Percentiles rank a stretch among this genome's conserved stretches.
These are phyloP conservation scores for Ectobius pallidus DNA, from an alignment of 2,888 invertebrate genomes.

Conservation along the genomic window DNA sequence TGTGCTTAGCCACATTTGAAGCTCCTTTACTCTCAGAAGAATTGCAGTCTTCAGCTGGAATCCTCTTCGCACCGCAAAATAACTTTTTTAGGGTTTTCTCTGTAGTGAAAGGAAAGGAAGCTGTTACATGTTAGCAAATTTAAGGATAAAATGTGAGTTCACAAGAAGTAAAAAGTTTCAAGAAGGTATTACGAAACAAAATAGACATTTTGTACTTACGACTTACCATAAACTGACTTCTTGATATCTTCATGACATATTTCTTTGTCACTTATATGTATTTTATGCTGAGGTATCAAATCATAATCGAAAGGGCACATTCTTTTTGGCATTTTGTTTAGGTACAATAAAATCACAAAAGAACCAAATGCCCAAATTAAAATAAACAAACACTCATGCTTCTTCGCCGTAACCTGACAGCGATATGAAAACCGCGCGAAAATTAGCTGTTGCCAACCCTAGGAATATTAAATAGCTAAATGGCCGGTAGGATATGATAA, in stretches of 20 bases:
- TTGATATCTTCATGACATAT: not conserved
- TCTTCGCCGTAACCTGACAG: too few species aligned
- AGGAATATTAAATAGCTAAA: too few species aligned
- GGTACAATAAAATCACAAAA: too few species aligned
- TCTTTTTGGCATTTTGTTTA: conserved; percentile 2
- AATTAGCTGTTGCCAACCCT: too few species aligned
- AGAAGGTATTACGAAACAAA: not conserved
- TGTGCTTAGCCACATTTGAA: not conserved
- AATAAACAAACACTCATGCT: too few species aligned
- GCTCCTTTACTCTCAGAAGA: not conserved
- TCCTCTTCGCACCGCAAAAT: not conserved
- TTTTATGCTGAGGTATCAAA: not conserved
- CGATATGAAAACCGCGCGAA: too few species aligned
- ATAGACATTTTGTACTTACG: not conserved
- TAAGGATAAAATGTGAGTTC: not conserved
- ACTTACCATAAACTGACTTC: conserved; percentile 6
- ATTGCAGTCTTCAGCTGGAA: not conserved
- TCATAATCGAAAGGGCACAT: conserved; percentile 1
- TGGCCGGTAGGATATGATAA: too few species aligned
- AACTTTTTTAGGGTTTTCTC: not conserved
- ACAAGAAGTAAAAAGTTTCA: not conserved
- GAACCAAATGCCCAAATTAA: too few species aligned
- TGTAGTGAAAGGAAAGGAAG: not conserved
- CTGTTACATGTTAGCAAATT: not conserved
- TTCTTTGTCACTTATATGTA: conserved; percentile 13